Conservation (phyloP, 2,113 vertebrate genomes). For the Sinocyclocheilus rhinocerous region DNA sequence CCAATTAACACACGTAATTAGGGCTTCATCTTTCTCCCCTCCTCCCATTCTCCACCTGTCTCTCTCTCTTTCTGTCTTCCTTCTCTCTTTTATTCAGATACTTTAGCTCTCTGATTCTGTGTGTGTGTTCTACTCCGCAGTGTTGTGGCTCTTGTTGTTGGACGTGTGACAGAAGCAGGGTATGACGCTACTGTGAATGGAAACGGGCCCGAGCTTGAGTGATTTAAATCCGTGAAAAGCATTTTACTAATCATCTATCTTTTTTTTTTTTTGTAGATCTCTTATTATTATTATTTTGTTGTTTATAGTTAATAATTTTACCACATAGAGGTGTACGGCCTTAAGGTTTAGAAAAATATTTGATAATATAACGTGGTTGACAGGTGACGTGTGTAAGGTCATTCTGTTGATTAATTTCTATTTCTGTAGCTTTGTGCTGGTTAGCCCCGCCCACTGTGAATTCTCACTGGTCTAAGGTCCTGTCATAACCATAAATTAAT, state of each 20-base stretch:
- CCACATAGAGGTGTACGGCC: too few species aligned
- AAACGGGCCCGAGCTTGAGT: neutral
- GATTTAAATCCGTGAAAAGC: neutral
- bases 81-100: slow-evolving; percentile 5
- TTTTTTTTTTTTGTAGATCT: neutral
- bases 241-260: neutral
- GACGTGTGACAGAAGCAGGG: neutral
- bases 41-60: slow-evolving; percentile 16
- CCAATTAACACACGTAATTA: slow-evolving; percentile 57
- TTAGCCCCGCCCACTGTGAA: neutral
- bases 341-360: too few species aligned
- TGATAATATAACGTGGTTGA: too few species aligned
- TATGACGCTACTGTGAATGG: neutral
- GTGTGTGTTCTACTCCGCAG: neutral
- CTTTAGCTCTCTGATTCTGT: slow-evolving; percentile 1
- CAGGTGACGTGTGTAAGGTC: too few species aligned
- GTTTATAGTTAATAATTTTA: neutral
- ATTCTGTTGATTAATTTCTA: neutral
- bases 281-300: neutral
- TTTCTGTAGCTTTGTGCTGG: neutral
- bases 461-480: too few species aligned
- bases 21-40: slow-evolving; percentile 33
- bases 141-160: slow-evolving; percentile 20
- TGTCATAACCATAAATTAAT: neutral
- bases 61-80: slow-evolving; percentile 1